A percentile compares a stretch with the other conserved stretches of the same genome.
phyloP scores from a whole-genome alignment of 2,797 vertebrate species.

The Knipowitschia caucasica region DNA sequence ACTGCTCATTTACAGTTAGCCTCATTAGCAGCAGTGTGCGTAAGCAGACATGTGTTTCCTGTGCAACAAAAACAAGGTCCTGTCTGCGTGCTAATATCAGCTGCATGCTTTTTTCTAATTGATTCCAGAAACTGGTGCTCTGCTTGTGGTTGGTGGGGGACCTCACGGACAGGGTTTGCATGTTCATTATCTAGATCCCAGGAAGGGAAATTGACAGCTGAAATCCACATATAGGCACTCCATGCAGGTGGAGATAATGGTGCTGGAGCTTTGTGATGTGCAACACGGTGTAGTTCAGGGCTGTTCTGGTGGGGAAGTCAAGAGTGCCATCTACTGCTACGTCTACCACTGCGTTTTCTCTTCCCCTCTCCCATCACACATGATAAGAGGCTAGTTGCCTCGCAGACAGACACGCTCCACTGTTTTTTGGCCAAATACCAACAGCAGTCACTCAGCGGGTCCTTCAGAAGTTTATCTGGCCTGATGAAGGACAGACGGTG shows the following conservation, averaged over 20 bases:
- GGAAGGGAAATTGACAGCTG: conserved; percentile 48
- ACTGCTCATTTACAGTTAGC: conserved; percentile 17
- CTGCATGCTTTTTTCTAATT: conserved; percentile 63
- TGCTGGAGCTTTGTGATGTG: conserved; percentile 60
- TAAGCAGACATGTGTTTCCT: conserved; percentile 19
- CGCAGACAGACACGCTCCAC: conserved; percentile 69
- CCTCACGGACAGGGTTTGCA: conserved; percentile 56
- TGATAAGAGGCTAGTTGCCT: conserved; percentile 75
- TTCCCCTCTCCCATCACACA: conserved; percentile 54
- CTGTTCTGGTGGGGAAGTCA: conserved; percentile 75
- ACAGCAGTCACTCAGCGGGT: conserved; percentile 76
- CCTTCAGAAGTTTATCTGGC: conserved; percentile 76
- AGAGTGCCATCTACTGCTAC: conserved; percentile 95
- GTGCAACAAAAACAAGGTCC: conserved; percentile 31
- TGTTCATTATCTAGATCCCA: conserved; percentile 62
- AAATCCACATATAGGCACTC: conserved; percentile 41
- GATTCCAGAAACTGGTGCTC: conserved; percentile 68
- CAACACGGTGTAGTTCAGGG: conserved; percentile 50
- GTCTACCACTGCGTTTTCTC: conserved; percentile 60
- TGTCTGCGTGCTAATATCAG: conserved; percentile 53
- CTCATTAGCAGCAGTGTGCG: not conserved
- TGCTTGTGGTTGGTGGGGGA: conserved; percentile 46
- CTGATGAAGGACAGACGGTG: conserved; percentile 70
- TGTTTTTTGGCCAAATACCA: conserved; percentile 75
- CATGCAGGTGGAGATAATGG: conserved; percentile 43